Conservation (phyloP, 2,888 invertebrate genomes). For the Rhorus exstirpatorius region DNA sequence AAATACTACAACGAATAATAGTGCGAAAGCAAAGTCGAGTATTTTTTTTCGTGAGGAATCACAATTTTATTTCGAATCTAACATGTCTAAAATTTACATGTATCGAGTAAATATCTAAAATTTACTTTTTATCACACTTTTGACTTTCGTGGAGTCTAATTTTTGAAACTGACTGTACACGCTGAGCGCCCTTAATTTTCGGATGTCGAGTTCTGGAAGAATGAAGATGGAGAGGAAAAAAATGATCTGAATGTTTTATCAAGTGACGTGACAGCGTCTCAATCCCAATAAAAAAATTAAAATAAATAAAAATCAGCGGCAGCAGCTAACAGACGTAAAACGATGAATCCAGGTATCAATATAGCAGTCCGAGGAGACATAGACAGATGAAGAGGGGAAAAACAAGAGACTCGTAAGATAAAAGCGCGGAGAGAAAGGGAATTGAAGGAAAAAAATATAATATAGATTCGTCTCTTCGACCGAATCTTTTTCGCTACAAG, state of each 20-base stretch:
- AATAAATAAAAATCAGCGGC: not conserved
- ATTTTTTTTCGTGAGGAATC: no score
- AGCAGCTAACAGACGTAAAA: conserved; percentile 32
- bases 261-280: conserved; percentile 1
- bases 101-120: no score
- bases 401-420: conserved; percentile 1
- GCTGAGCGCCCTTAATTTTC: conserved; percentile 73
- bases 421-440: conserved; percentile 52
- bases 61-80: no score
- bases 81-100: no score
- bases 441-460: conserved; percentile 51
- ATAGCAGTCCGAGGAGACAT: conserved; percentile 43
- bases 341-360: conserved; percentile 60
- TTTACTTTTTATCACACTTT: not conserved
- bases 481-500: conserved; percentile 53
- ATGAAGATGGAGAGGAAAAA: conserved; percentile 48
- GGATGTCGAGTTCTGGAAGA: conserved; percentile 69
- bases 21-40: no score
- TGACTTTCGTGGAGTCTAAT: not conserved
- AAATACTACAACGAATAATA: no score
- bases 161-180: not conserved
- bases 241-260: conserved; percentile 33
- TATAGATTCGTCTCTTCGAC: no score
- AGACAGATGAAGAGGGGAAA: conserved; percentile 32
- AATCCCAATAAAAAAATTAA: conserved; percentile 30